Conservation (phyloP, 2,797 vertebrate genomes). For the Notolabrus celidotus region DNA sequence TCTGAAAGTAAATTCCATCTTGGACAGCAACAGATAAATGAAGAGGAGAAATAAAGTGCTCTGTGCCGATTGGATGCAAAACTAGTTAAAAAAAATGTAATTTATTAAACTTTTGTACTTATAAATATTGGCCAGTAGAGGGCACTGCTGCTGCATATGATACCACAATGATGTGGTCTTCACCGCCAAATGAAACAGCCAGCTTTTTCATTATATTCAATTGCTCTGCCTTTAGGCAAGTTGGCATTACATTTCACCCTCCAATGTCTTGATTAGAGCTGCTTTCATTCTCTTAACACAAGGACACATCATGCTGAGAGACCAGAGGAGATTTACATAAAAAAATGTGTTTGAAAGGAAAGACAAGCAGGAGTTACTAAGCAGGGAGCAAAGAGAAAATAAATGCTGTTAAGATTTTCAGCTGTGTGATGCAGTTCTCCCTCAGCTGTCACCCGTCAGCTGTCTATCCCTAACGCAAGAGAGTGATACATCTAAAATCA, state of each 20-base stretch:
- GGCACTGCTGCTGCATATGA: constrained; percentile 38
- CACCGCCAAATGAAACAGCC: too few species aligned
- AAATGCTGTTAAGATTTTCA: background rate
- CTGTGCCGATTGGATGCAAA: too few species aligned
- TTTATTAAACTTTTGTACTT: constrained; percentile 21
- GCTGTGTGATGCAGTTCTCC: background rate
- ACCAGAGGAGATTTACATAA: background rate
- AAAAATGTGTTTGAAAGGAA: constrained; percentile 2
- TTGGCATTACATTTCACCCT: constrained; percentile 14
- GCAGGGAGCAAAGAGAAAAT: background rate
- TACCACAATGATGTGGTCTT: background rate
- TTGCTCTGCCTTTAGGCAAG: constrained; percentile 29
- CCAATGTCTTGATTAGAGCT: constrained; percentile 31
- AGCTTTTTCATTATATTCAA: constrained; percentile 34
- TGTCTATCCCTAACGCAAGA: constrained; percentile 42
- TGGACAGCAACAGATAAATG: background rate
- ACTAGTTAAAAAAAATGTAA: too few species aligned
- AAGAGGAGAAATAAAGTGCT: background rate
- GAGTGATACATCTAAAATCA: constrained; percentile 33
- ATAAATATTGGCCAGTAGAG: constrained; percentile 49
- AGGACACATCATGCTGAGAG: background rate
- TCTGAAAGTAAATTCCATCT: background rate
- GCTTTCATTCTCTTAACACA: constrained; percentile 9
- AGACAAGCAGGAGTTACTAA: background rate
- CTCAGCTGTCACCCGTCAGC: constrained; percentile 15